Percentiles rank a stretch among this genome's conserved stretches.
These are phyloP conservation scores for Tetrax tetrax DNA, from an alignment of 2,113 vertebrate genomes.

Conservation along the genomic window DNA sequence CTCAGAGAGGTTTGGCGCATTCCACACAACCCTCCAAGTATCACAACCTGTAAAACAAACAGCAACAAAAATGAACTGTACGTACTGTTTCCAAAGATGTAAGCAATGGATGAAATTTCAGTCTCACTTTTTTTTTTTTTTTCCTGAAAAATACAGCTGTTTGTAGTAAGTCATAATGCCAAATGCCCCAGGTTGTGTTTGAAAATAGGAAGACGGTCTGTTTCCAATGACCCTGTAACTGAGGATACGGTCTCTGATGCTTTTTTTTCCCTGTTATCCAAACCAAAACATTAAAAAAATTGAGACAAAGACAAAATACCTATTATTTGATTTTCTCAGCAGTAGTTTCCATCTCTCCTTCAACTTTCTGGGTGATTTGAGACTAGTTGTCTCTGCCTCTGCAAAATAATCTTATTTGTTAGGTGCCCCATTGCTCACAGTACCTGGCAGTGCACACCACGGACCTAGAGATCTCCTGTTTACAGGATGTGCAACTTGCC, in stretches of 20 bases:
- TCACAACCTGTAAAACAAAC: neutral
- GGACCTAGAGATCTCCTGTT: neutral
- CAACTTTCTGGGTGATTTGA: neutral
- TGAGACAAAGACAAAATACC: neutral
- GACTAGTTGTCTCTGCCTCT: neutral
- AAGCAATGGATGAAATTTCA: neutral
- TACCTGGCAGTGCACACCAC: neutral
- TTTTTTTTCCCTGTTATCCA: neutral
- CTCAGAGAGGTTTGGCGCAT: neutral
- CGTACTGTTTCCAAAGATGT: neutral
- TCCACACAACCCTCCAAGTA: neutral
- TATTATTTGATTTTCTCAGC: neutral
- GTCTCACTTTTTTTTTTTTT: neutral
- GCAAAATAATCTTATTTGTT: neutral
- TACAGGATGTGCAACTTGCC: constrained; percentile 36
- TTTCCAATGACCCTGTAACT: neutral
- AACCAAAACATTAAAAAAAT: neutral
- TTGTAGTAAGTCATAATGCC: neutral
- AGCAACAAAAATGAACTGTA: neutral
- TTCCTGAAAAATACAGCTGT: neutral
- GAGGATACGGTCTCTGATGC: neutral
- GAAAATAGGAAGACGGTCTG: neutral
- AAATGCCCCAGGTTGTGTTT: neutral
- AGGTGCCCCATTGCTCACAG: neutral
- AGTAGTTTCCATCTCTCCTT: neutral